phyloP scores from a whole-genome alignment of 2,888 invertebrate species.

The Apamea sordens region DNA sequence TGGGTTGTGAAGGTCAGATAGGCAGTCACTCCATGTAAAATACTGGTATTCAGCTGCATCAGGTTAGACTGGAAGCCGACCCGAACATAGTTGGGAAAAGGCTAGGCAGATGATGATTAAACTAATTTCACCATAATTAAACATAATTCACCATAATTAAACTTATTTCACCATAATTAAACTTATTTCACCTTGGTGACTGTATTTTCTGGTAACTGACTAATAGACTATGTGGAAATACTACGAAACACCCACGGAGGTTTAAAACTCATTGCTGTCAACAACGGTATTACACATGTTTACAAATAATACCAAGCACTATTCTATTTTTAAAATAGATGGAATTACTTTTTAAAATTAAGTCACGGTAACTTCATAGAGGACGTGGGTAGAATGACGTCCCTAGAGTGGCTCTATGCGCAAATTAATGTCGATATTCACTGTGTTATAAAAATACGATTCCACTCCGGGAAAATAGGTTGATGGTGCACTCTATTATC shows the following conservation, averaged over 20 bases:
- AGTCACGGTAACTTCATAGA: conserved; percentile 19
- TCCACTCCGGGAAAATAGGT: conserved; percentile 20
- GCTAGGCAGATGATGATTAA: no score
- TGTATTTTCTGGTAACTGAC: background rate
- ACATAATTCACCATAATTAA: no score
- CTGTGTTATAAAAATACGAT: conserved; percentile 37
- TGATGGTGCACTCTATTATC: conserved; percentile 42
- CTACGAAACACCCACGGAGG: conserved; percentile 35
- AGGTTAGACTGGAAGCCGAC: no score
- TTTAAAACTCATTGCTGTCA: conserved; percentile 3
- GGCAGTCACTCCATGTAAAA: no score
- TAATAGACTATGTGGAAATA: background rate
- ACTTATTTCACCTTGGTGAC: conserved; percentile 1
- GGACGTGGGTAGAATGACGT: conserved; percentile 12
- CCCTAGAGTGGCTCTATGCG: conserved; percentile 36
- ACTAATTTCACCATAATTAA: background rate
- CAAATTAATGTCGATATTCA: conserved; percentile 46
- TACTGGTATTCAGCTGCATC: no score
- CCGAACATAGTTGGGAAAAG: no score
- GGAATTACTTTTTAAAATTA: conserved; percentile 40
- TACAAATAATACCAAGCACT: background rate
- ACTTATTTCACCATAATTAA: background rate
- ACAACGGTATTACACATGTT: background rate
- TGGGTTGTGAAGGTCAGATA: no score
- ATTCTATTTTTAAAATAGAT: conserved; percentile 46